phyloP scores from a whole-genome alignment of 1,140 invertebrate genomes.

The Drosophila kurseongensis region DNA sequence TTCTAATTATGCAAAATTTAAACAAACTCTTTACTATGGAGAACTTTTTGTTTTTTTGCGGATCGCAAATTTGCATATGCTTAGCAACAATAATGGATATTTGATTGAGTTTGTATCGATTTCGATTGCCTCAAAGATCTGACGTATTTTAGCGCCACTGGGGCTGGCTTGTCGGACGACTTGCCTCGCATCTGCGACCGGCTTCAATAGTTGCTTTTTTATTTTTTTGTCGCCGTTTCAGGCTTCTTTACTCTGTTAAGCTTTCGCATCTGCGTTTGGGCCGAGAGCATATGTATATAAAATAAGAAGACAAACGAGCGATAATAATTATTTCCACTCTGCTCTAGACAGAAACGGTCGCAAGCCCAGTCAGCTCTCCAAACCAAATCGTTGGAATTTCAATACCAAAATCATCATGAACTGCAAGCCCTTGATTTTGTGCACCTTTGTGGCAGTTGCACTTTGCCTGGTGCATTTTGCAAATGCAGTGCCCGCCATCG shows the following conservation, averaged over 20 bases:
- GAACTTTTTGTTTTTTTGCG: slow-evolving; percentile 24
- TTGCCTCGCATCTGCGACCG: slow-evolving; percentile 58
- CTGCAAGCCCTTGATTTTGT: slow-evolving; percentile 50
- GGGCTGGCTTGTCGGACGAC: slow-evolving; percentile 36
- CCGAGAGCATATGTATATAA: slow-evolving; percentile 66
- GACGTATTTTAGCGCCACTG: slow-evolving; percentile 56
- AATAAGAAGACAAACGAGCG: slow-evolving; percentile 76
- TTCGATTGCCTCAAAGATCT: slow-evolving; percentile 40
- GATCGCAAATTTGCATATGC: slow-evolving; percentile 51
- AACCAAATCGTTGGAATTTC: background rate
- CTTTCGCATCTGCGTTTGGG: slow-evolving; percentile 73
- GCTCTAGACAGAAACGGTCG: slow-evolving; percentile 67
- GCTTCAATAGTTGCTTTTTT: slow-evolving; percentile 56
- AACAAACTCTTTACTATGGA: slow-evolving; percentile 9
- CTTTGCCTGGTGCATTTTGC: slow-evolving; percentile 53
- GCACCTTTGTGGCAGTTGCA: slow-evolving; percentile 39
- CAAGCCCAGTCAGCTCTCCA: slow-evolving; percentile 26
- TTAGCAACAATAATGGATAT: slow-evolving; percentile 53
- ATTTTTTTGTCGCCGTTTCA: slow-evolving; percentile 38
- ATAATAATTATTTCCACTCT: slow-evolving; percentile 72
- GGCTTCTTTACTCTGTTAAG: slow-evolving; percentile 67
- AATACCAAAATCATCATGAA: slow-evolving; percentile 48
- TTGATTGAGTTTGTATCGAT: slow-evolving; percentile 54
- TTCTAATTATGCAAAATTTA: slow-evolving; percentile 38
- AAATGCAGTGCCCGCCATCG: slow-evolving; percentile 66